Evolutionary conservation across 1,140 invertebrate genomes (phyloP), one percentile per base, ranked within the genome.

Genomic region (Episyrphus balteatus): DNA sequence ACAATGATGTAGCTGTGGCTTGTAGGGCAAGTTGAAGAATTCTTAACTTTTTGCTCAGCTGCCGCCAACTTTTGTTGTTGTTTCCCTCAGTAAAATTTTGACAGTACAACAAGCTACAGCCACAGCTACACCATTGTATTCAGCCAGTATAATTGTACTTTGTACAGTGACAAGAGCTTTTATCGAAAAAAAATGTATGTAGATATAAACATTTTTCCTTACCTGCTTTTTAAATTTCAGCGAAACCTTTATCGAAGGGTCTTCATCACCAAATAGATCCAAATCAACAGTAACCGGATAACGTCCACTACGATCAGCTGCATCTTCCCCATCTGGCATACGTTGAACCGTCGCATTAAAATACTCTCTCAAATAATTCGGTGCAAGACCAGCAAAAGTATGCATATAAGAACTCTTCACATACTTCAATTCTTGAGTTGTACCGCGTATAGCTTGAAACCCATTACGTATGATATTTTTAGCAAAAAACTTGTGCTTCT

Each of bases 381-480:
- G 84, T 3, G 85, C 86, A 68, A 90, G 74, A 9, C 70, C 72
- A 55, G 83, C 79, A 44, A 90, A 75, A 58, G 88, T 82, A 60
- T 82, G 78, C 1, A 92, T 69, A 61, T 91, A 92, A 54, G 83
- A 73, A 52, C 80, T 79, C 64, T 86, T 88, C 0, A 89, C 76
- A 58, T 77, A 83, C 8, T 72, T 75, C 2, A 76, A 72, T 61
- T 80, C 78, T 44, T 78, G 72, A 11, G 73, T 75, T 26, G 73
- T 75, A 31, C 72, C 72, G 47, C 72, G 72, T 33, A 86, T 70
- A 46, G 75, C 70, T 1, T 70, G 72, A n/a, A 88, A 70, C n/a
- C 75, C 77, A 51, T 80, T 74, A 49, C 78, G 75, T 39, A 87
- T 84, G 43, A 81, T 80, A 55, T 82, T 80, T 54, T 82, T 85